These are phyloP conservation scores for Leptothorax acervorum DNA, from an alignment of 2,888 invertebrate genomes.

Conservation along the genomic window DNA sequence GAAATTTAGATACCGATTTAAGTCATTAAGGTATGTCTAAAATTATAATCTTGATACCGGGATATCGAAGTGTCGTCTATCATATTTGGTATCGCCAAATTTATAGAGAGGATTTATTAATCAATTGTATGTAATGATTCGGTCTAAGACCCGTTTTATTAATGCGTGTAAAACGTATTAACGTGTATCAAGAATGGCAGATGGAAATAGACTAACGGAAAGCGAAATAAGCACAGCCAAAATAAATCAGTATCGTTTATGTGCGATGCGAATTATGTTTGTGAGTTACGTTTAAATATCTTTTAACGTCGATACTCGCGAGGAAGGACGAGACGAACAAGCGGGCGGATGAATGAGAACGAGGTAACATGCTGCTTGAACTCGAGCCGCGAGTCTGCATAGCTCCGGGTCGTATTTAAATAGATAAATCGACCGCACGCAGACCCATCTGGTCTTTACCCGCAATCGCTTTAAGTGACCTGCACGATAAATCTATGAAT, in stretches of 20 bases:
- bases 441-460: slow-evolving; percentile 59
- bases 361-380: slow-evolving; percentile 63
- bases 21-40: background rate
- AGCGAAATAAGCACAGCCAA: background rate
- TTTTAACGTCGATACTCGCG: slow-evolving; percentile 6
- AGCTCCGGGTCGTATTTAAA: slow-evolving; percentile 70
- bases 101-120: background rate
- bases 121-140: background rate
- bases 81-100: background rate
- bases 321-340: background rate
- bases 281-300: slow-evolving; percentile 2
- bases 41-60: background rate
- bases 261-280: background rate
- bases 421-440: slow-evolving; percentile 72
- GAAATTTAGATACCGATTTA: background rate
- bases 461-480: slow-evolving; percentile 48
- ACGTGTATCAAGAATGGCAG: background rate
- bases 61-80: background rate
- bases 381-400: slow-evolving; percentile 50
- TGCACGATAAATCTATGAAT: slow-evolving; percentile 32
- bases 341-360: slow-evolving; percentile 42
- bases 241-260: background rate
- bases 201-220: background rate
- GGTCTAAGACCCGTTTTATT: background rate
- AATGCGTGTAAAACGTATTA: background rate